A percentile compares a stretch with the other conserved stretches of the same genome.
Conservation (phyloP, 2,888 invertebrate genomes). For the Platycnemis pennipes region DNA sequence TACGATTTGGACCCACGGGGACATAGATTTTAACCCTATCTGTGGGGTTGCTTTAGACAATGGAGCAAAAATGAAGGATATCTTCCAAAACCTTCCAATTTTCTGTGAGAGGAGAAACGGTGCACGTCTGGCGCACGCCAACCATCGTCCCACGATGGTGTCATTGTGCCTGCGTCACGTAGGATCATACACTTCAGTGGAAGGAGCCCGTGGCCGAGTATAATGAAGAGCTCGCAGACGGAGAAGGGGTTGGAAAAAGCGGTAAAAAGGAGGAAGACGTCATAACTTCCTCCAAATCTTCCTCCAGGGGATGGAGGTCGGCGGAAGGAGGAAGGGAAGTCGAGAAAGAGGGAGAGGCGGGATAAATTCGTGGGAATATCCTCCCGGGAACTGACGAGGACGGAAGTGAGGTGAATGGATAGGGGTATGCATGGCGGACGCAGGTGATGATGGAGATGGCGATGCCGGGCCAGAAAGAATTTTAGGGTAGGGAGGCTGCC, state of each 20-base stretch:
- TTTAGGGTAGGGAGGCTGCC: neutral
- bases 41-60: no score
- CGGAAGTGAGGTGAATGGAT: neutral
- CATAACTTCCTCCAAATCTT: slow-evolving; percentile 39
- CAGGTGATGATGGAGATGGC: neutral
- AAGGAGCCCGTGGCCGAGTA: neutral
- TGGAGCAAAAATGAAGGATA: no score
- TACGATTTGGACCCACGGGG: no score
- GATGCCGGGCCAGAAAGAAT: neutral
- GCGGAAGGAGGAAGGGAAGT: neutral
- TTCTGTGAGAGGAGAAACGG: neutral
- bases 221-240: neutral
- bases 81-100: neutral
- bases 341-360: neutral
- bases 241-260: neutral
- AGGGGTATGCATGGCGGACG: neutral
- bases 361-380: neutral
- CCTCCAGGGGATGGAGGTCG: neutral
- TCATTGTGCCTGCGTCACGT: neutral
- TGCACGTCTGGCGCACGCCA: neutral
- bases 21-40: no score
- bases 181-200: neutral
- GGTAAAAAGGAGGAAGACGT: neutral
- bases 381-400: neutral
- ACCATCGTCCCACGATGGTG: neutral